Conservation (phyloP, 2,888 invertebrate species). For the Pteria penguin region DNA sequence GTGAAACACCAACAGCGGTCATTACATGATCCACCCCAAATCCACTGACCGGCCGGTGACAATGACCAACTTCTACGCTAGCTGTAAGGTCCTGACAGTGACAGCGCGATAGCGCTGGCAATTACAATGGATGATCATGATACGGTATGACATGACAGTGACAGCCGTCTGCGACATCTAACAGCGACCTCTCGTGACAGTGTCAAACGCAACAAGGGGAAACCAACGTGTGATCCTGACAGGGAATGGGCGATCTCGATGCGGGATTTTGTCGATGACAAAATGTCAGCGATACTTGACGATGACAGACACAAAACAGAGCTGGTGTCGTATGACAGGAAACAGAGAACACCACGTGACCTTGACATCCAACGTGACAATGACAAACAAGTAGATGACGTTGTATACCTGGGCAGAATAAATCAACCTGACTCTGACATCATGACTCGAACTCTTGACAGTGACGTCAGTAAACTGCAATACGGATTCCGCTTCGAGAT, state of each 20-base stretch:
- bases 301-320: conserved; percentile 26
- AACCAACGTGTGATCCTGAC: conserved; percentile 30
- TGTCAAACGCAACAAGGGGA: conserved; percentile 13
- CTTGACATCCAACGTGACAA: conserved; percentile 40
- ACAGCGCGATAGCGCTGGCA: conserved; percentile 3
- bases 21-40: conserved; percentile 22
- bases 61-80: conserved; percentile 23
- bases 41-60: conserved; percentile 21
- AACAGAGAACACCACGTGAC: conserved; percentile 27
- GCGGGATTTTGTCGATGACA: conserved; percentile 28
- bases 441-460: conserved; percentile 25
- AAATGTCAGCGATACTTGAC: conserved; percentile 23
- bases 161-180: conserved; percentile 24
- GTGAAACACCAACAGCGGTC: conserved; percentile 25
- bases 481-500: too few species aligned
- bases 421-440: conserved; percentile 29
- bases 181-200: conserved; percentile 26
- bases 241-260: background rate
- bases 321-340: conserved; percentile 35
- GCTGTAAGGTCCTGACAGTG: conserved; percentile 17
- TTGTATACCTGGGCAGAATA: conserved; percentile 6
- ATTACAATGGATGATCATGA: background rate
- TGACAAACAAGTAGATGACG: conserved; percentile 36
- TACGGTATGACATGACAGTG: conserved; percentile 40
- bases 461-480: conserved; percentile 24